These are phyloP conservation scores for Catonia carolina DNA, from an alignment of 2,888 invertebrate species.

Conservation along the genomic window DNA sequence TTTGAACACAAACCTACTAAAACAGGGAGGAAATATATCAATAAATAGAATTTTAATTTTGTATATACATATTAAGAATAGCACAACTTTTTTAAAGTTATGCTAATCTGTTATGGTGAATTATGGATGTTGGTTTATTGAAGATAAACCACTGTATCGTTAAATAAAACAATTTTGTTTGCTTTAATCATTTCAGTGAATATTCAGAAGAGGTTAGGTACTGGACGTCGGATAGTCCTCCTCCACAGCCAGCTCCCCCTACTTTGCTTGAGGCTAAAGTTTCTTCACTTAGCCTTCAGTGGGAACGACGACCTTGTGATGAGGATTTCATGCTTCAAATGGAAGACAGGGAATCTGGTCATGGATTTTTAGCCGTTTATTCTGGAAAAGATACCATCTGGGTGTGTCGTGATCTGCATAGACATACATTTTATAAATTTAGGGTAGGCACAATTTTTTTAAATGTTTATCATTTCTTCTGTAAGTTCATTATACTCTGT, in stretches of 20 bases:
- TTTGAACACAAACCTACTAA: no score
- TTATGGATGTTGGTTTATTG: no score
- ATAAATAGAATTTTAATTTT: no score
- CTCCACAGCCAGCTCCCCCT: slow-evolving; percentile 71
- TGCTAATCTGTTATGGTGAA: no score
- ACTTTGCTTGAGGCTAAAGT: slow-evolving; percentile 56
- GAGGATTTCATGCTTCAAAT: slow-evolving; percentile 78
- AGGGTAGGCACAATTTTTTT: slow-evolving; percentile 40
- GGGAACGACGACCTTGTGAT: slow-evolving; percentile 68
- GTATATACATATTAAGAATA: no score
- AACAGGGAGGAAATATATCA: no score
- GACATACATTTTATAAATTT: slow-evolving; percentile 76
- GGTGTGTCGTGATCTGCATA: slow-evolving; percentile 58
- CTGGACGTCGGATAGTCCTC: slow-evolving; percentile 73
- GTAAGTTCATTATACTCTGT: neutral
- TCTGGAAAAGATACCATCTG: slow-evolving; percentile 66
- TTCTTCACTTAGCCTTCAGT: slow-evolving; percentile 59
- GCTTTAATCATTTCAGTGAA: slow-evolving; percentile 47
- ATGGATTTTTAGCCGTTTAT: slow-evolving; percentile 74
- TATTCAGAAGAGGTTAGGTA: slow-evolving; percentile 62
- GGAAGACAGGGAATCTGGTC: slow-evolving; percentile 60
- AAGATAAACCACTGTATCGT: no score
- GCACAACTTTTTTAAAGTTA: no score
- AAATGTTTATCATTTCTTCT: no score
- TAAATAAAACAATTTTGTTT: no score